A percentile compares a stretch with the other conserved stretches of the same genome.
Conservation (phyloP, 2,888 invertebrate genomes). For the Alcis repandata region DNA sequence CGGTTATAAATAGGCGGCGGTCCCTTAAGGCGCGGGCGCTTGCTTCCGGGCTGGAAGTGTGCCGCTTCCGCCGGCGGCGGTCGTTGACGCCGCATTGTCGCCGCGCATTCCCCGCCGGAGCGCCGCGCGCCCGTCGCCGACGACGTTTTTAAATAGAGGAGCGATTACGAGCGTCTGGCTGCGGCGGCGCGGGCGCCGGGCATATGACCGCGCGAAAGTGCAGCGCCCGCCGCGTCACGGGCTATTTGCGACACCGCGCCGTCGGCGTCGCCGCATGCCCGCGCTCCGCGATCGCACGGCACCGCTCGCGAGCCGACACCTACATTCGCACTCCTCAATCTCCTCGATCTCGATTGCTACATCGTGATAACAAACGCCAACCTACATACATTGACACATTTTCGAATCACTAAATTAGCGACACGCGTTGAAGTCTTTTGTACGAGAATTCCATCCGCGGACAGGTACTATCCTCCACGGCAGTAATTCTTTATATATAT, state of each 20-base stretch:
- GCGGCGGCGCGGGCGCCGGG: constrained; percentile 69
- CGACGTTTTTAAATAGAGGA: constrained; percentile 85
- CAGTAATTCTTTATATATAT: constrained; percentile 24
- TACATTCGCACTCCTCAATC: constrained; percentile 16
- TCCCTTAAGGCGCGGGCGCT: constrained; percentile 84
- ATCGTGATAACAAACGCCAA: constrained; percentile 10
- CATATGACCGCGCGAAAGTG: constrained; percentile 84
- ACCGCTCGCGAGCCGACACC: constrained; percentile 15
- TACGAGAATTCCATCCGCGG: constrained; percentile 38
- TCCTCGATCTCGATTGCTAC: constrained; percentile 17
- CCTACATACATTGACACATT: constrained; percentile 20
- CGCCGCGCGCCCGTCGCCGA: constrained; percentile 60
- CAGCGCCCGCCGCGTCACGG: constrained; percentile 84
- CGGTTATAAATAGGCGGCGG: constrained; percentile 79
- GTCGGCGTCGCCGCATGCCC: constrained; percentile 41
- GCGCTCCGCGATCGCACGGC: constrained; percentile 18
- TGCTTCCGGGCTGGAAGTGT: constrained; percentile 86
- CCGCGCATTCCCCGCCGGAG: constrained; percentile 77
- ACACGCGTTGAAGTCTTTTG: constrained; percentile 67
- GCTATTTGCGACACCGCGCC: constrained; percentile 78
- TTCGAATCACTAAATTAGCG: constrained; percentile 18
- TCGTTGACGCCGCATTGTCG: constrained; percentile 84
- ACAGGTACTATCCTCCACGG: background rate
- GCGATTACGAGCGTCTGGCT: constrained; percentile 83
- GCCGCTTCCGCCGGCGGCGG: constrained; percentile 84